These are phyloP conservation scores for Polyommatus iphigenia DNA, from an alignment of 2,888 invertebrate genomes.

Conservation along the genomic window DNA sequence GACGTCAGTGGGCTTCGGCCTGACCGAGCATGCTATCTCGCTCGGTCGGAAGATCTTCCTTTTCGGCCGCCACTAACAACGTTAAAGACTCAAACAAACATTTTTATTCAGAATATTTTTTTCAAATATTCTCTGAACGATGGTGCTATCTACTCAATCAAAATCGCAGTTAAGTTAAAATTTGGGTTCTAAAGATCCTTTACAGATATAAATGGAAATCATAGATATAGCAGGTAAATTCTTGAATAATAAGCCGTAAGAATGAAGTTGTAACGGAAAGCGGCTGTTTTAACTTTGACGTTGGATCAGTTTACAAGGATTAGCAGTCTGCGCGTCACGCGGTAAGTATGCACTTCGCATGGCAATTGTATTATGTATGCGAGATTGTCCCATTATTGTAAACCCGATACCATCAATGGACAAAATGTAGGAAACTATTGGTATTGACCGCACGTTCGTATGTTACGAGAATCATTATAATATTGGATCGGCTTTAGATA, in stretches of 20 bases:
- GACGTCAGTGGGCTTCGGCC: too few species aligned
- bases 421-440: neutral
- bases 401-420: neutral
- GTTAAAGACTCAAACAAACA: too few species aligned
- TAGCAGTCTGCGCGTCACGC: neutral
- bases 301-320: constrained; percentile 24
- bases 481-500: neutral
- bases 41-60: too few species aligned
- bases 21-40: too few species aligned
- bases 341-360: constrained; percentile 13
- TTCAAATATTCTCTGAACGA: too few species aligned
- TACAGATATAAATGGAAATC: too few species aligned
- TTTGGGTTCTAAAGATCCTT: too few species aligned
- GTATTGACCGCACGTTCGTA: neutral
- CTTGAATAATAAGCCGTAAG: neutral
- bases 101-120: too few species aligned
- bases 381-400: constrained; percentile 1
- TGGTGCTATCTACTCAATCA: too few species aligned
- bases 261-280: neutral
- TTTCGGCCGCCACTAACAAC: too few species aligned
- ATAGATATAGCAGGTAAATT: too few species aligned
- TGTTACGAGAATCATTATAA: constrained; percentile 7
- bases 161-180: too few species aligned
- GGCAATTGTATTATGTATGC: neutral
- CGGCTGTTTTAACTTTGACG: neutral